Percentiles rank a stretch among this genome's conserved stretches.
phyloP scores from a whole-genome alignment of 2,888 invertebrate genomes.

The Gandaritis pyraliata region DNA sequence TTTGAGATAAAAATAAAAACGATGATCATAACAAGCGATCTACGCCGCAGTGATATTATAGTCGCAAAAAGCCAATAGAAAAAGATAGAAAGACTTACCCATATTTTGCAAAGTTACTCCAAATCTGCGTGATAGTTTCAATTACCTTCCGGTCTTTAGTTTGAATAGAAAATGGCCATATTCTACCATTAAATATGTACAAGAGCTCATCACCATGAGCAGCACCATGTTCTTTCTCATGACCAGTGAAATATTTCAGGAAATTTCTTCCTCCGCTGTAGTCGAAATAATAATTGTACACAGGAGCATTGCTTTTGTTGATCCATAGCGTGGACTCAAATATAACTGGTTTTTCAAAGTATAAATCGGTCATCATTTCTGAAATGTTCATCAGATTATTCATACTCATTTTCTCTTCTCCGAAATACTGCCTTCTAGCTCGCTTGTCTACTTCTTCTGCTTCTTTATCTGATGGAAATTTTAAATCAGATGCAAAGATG shows the following conservation, averaged over 20 bases:
- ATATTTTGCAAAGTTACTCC: conserved; percentile 77
- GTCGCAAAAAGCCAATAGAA: background rate
- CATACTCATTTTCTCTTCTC: conserved; percentile 69
- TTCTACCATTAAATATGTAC: conserved; percentile 64
- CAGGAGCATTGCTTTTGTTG: conserved; percentile 47
- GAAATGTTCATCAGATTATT: conserved; percentile 62
- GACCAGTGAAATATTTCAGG: conserved; percentile 58
- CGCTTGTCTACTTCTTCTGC: conserved; percentile 54
- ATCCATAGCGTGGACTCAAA: conserved; percentile 61
- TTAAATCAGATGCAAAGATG: conserved; percentile 71
- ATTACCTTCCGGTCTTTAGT: conserved; percentile 60
- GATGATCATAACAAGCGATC: no score
- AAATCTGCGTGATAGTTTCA: conserved; percentile 65
- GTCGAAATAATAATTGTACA: conserved; percentile 71
- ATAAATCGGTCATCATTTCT: conserved; percentile 69
- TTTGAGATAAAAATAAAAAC: no score
- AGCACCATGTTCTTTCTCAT: conserved; percentile 58
- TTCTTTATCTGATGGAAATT: conserved; percentile 61
- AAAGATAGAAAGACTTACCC: conserved; percentile 54
- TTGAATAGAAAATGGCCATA: conserved; percentile 62
- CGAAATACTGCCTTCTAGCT: conserved; percentile 73
- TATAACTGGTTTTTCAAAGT: conserved; percentile 70
- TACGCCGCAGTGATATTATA: no score
- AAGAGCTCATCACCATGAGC: conserved; percentile 74
- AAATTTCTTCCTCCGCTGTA: conserved; percentile 70